A percentile compares a stretch with the other conserved stretches of the same genome.
phyloP scores from a whole-genome alignment of 2,113 vertebrate species.

The Erythrocercus mccallii region DNA sequence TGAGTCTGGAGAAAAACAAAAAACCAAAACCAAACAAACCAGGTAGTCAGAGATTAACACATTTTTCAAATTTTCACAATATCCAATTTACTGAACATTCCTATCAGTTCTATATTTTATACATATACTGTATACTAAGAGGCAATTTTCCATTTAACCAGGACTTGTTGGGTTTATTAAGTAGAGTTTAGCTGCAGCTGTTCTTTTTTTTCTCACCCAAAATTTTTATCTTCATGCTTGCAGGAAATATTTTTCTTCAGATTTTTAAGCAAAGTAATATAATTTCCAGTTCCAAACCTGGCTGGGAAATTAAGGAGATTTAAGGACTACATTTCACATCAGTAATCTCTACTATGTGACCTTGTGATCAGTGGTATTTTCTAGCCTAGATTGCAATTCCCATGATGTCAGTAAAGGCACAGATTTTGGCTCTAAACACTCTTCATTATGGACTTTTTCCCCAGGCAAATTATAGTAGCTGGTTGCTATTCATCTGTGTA shows the following conservation, averaged over 20 bases:
- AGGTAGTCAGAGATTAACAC: background rate
- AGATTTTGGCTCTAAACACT: background rate
- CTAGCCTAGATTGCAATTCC: background rate
- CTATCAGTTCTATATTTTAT: background rate
- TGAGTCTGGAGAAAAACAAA: background rate
- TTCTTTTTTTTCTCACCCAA: background rate
- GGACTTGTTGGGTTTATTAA: background rate
- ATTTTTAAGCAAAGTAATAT: constrained; percentile 8
- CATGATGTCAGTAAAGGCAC: background rate
- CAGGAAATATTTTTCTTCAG: background rate
- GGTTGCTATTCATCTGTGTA: background rate
- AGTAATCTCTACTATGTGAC: background rate
- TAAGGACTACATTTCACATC: background rate
- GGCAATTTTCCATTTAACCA: background rate
- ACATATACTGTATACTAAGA: background rate
- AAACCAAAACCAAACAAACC: background rate
- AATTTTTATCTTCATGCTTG: background rate
- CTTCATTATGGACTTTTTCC: background rate
- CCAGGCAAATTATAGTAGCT: background rate
- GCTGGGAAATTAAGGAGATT: background rate
- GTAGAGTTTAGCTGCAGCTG: background rate
- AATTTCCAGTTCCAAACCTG: constrained; percentile 14
- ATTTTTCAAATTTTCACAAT: background rate
- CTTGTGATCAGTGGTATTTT: background rate
- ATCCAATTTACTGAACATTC: background rate